Base-by-base conservation (phyloP, 2,797 vertebrate species). In the Decapterus maruadsi region DNA sequence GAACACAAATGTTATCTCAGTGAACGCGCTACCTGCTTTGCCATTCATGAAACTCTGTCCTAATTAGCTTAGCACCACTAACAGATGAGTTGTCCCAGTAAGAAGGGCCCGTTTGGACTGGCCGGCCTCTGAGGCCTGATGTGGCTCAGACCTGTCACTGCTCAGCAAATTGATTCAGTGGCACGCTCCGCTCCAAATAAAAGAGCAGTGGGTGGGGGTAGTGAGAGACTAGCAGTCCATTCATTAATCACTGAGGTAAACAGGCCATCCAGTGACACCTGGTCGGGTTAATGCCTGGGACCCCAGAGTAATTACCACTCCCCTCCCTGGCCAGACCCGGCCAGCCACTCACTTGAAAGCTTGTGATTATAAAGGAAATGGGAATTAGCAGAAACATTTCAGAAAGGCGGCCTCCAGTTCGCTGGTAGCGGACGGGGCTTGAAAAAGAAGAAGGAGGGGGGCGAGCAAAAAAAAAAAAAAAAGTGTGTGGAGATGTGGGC, bases 351-450 rank as follows among this genome's bases (percentile, higher is more conserved):
- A 96, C 95, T 95, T 96, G 94, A 96, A 96, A 96, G 93, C 93
- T 92, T 96, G 94, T 96, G 95, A 97, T 97, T 97, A 95, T 96
- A 94, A 96, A 96, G 96, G 97, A 98, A 98, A 97, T 96, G 95
- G 95, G 96, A 97, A 97, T 97, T 97, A 97, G 94, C 95, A 96
- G 95, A 94, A 96, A 97, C 95, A 94, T 94, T 94, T 96, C 89
- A 93, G 92, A 93, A 89, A 96, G 94, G 86, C 89, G 70, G 93
- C 80, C 93, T 94, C 92, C 92, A 94, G 94, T 93, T 87, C 67
- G 74, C 80, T 92, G 89, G 94, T 95, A 95, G 94, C 85, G 85
- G 81, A 85, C 91, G 75, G 82, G 80, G 67, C 63, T 59, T n/a
- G 65, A 48, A 77, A 61, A 59, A 79, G 16, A 69, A 45, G 16